phyloP scores from a whole-genome alignment of 2,113 vertebrate genomes.

The Carassius carassius region DNA sequence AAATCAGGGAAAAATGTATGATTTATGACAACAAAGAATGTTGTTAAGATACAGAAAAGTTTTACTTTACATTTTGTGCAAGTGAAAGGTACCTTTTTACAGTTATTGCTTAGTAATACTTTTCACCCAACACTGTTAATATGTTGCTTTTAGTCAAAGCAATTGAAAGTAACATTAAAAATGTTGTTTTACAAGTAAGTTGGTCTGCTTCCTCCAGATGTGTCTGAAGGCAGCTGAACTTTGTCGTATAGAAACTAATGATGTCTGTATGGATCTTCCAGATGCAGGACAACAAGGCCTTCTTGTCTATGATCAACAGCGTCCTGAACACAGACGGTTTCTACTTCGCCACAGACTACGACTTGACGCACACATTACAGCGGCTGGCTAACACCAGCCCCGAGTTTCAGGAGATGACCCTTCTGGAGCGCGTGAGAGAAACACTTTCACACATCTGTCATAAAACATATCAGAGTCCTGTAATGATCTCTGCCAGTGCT shows the following conservation, averaged over 20 bases:
- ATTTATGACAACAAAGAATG: too few species aligned
- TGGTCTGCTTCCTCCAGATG: background rate
- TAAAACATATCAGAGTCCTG: background rate
- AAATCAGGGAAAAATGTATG: too few species aligned
- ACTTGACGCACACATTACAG: conserved; percentile 91
- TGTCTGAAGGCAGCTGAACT: background rate
- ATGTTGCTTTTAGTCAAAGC: background rate
- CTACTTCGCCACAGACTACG: conserved; percentile 91
- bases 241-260: background rate
- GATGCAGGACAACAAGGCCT: conserved; percentile 95
- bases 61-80: too few species aligned
- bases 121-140: background rate
- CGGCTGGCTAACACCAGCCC: conserved; percentile 94
- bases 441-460: background rate
- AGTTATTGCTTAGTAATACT: too few species aligned
- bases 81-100: too few species aligned
- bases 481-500: background rate
- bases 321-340: conserved; percentile 89
- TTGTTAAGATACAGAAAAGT: too few species aligned
- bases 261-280: conserved; percentile 60
- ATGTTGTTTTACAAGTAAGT: background rate
- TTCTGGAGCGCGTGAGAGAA: conserved; percentile 87
- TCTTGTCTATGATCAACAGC: conserved; percentile 90
- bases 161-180: too few species aligned
- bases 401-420: conserved; percentile 96